A percentile compares a stretch with the other conserved stretches of the same genome.
Conservation (phyloP, 2,113 vertebrate genomes). For the Trematocara zebra region DNA sequence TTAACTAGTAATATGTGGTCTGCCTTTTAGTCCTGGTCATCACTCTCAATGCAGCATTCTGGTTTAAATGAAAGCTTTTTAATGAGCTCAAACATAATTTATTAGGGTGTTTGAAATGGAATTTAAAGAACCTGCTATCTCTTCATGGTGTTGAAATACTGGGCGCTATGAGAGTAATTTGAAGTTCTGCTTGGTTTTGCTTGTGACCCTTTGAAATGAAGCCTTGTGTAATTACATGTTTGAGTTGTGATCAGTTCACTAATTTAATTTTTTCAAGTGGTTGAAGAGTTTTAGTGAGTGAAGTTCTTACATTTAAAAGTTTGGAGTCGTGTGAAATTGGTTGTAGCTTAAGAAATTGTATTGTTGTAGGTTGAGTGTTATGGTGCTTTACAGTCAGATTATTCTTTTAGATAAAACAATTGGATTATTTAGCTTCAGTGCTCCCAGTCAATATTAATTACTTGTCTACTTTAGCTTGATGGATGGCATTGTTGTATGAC, state of each 20-base stretch:
- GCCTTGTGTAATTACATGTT: neutral
- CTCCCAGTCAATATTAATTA: neutral
- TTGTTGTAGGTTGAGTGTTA: neutral
- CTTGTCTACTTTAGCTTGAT: neutral
- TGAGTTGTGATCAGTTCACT: neutral
- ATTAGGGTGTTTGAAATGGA: neutral
- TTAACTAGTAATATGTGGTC: neutral
- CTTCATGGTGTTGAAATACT: neutral
- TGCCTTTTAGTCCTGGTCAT: neutral
- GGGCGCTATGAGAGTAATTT: neutral
- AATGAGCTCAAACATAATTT: neutral
- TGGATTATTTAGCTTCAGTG: neutral
- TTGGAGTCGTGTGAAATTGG: neutral
- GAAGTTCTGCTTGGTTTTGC: neutral
- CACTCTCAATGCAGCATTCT: neutral
- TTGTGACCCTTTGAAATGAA: neutral
- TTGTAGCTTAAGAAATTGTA: fast-evolving
- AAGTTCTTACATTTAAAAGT: neutral
- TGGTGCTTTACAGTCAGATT: neutral
- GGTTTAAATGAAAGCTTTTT: neutral
- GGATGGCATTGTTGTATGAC: fast-evolving
- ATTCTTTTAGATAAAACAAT: neutral
- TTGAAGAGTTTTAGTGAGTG: neutral
- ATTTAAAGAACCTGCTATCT: neutral
- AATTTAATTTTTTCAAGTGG: neutral